phyloP scores from a whole-genome alignment of 2,113 vertebrate species.

The Stegostoma tigrinum region DNA sequence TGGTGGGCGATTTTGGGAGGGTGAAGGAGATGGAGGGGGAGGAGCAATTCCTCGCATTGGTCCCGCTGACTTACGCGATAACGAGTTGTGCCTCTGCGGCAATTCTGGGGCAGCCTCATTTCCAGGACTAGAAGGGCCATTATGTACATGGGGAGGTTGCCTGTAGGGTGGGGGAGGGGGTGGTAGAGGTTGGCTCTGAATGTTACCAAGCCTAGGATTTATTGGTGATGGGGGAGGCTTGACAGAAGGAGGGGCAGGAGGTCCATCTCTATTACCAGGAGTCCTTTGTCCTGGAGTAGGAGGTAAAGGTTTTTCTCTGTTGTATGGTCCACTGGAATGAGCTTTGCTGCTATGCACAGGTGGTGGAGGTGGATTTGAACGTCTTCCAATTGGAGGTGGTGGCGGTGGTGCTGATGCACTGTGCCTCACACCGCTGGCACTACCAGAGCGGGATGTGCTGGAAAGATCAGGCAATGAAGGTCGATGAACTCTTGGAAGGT shows the following conservation, averaged over 20 bases:
- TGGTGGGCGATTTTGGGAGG: constrained; percentile 61
- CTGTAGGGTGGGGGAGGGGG: constrained; percentile 77
- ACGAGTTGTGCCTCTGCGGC: constrained; percentile 88
- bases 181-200: constrained; percentile 64
- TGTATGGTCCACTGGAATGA: constrained; percentile 48
- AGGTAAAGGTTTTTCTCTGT: constrained; percentile 62
- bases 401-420: constrained; percentile 79
- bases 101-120: constrained; percentile 76
- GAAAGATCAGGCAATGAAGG: constrained; percentile 82
- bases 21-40: constrained; percentile 57
- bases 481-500: constrained; percentile 70
- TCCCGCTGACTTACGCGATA: constrained; percentile 68
- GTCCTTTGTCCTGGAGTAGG: constrained; percentile 67
- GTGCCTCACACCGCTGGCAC: constrained; percentile 71
- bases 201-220: constrained; percentile 47
- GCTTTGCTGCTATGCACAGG: constrained; percentile 54
- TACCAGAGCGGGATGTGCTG: constrained; percentile 53
- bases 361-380: constrained; percentile 56
- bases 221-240: constrained; percentile 69
- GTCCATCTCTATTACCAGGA: constrained; percentile 56
- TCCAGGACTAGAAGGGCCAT: constrained; percentile 72
- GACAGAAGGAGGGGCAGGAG: constrained; percentile 54
- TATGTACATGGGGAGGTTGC: constrained; percentile 66
- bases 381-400: constrained; percentile 66
- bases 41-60: constrained; percentile 59